These are phyloP conservation scores for Spatula clypeata DNA, from an alignment of 2,797 vertebrate genomes.

Conservation along the genomic window DNA sequence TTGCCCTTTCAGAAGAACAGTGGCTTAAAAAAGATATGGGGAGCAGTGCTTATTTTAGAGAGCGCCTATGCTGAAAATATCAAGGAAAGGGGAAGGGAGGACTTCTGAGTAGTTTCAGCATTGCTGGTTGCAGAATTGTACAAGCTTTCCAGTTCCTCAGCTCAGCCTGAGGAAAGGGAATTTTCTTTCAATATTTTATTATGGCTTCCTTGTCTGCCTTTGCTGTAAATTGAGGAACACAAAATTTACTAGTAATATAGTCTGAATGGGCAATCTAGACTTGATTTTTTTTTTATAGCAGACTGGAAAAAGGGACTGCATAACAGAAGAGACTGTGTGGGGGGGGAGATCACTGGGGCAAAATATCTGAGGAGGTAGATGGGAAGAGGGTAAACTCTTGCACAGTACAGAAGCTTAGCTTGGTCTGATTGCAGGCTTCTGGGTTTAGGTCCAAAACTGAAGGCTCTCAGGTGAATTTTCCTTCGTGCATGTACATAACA, in stretches of 20 bases:
- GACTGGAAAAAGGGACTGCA: neutral
- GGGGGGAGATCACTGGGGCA: neutral
- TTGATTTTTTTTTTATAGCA: neutral
- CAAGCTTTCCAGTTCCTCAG: neutral
- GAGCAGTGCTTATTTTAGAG: neutral
- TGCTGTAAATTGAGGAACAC: neutral
- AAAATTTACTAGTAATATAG: neutral
- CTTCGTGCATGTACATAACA: neutral
- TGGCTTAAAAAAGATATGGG: neutral
- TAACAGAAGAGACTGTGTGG: neutral
- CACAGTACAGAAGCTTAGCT: neutral
- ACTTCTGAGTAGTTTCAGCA: neutral
- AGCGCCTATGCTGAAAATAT: neutral
- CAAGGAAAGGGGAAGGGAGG: neutral
- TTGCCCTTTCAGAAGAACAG: neutral
- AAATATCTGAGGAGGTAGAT: neutral
- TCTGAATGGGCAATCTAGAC: neutral
- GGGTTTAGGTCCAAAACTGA: neutral
- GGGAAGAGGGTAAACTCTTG: rapidly evolving
- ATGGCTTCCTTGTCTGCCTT: neutral
- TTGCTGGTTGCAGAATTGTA: neutral
- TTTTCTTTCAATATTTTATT: neutral
- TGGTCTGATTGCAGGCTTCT: neutral
- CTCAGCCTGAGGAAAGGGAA: neutral
- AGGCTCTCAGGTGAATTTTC: rapidly evolving